phyloP scores from a whole-genome alignment of 2,113 vertebrate species.

The Plotosus lineatus region DNA sequence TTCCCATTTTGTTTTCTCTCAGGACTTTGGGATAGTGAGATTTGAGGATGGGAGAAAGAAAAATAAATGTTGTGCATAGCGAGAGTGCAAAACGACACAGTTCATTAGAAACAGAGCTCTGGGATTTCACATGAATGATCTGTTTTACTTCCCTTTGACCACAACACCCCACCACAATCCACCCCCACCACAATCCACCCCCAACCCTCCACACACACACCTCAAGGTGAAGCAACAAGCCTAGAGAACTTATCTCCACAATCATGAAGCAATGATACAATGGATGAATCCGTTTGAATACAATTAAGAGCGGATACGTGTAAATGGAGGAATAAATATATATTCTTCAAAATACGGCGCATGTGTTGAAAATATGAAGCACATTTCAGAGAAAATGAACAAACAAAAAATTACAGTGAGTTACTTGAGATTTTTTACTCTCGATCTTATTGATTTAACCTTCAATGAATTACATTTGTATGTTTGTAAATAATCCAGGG shows the following conservation, averaged over 20 bases:
- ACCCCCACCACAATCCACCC: no score
- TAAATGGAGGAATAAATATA: neutral
- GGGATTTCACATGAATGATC: constrained; percentile 22
- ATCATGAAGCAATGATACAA: neutral
- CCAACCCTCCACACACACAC: no score
- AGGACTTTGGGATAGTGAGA: neutral
- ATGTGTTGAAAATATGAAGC: neutral
- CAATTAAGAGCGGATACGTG: neutral
- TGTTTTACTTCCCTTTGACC: constrained; percentile 21
- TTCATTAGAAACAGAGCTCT: constrained; percentile 4
- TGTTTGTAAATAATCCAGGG: neutral
- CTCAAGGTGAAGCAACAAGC: neutral
- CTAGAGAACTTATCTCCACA: neutral
- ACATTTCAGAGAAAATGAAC: neutral
- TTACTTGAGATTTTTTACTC: neutral
- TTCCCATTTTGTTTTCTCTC: neutral
- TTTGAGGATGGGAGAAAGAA: neutral
- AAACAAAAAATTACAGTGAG: neutral
- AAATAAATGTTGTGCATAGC: constrained; percentile 16
- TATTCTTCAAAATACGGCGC: neutral
- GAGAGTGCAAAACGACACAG: neutral
- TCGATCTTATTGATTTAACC: neutral
- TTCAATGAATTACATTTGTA: neutral
- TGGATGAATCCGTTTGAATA: neutral
- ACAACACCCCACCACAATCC: no score